Base-by-base conservation (phyloP, 2,888 invertebrate genomes). In the Heteromyza rotundicornis region DNA sequence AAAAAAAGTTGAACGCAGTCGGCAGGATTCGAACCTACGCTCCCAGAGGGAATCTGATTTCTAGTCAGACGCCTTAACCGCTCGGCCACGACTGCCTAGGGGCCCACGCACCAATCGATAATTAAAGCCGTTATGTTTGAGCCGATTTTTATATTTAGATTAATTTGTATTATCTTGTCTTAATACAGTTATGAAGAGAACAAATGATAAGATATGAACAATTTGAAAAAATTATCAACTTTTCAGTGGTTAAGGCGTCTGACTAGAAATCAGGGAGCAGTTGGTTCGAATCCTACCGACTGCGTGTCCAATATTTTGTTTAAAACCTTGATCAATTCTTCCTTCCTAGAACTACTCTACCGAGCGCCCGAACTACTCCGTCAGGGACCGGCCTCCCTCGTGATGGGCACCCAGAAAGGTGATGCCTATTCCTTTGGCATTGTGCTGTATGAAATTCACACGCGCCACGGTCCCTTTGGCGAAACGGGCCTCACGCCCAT, bases 391-490 rank as follows among this genome's bases (percentile, higher is more conserved):
- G 73, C 77, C 1, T 78, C 81, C 1, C 65, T 83, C 24, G 80
- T 84, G 3, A 72, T 75, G 64, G 92, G 90, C 1, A 87, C 88
- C 0, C 91, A 92, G 70, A 90, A 90, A 70, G 93, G 92, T 0
- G 95, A 95, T 79, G 88, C 92, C 40, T 94, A 93, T 80, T 92
- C 94, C 1, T 96, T 97, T 80, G 92, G 90, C 0, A 90, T 96
- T 54, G 89, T 96, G 55, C 84, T 97, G 51, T 95, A 94, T 80
- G 96, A 96, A 83, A 86, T 96, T 69, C 91, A 95, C 78, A 90
- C 92, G 14, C 85, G 96, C 0, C 88, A 89, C 64, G 96, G 96
- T 0, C 95, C 96, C 0, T 96, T 92, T 77, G 94, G 94, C 0
- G 87, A 89, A 54, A 86, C 86, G 14, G 89, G 87, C 68, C 85